Evolutionary conservation across 2,797 vertebrate genomes (phyloP).

Genomic region (Pantherophis alleghaniensis): DNA sequence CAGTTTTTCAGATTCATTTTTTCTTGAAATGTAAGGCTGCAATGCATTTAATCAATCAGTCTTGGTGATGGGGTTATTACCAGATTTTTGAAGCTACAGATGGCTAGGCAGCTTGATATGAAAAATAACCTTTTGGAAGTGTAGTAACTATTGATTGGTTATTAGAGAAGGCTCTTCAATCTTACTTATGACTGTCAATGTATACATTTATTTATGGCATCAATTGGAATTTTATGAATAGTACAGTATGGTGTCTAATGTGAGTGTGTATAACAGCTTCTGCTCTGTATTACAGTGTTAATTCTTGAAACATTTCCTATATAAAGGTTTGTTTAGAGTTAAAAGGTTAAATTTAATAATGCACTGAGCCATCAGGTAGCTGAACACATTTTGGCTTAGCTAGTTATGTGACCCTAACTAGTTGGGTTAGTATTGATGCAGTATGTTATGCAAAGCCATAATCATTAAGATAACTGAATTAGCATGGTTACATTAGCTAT

Average conservation of each 20-base stretch:
- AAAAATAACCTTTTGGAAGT: neutral
- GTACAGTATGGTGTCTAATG: neutral
- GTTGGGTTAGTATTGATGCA: neutral
- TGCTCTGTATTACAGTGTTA: neutral
- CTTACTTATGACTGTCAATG: conserved; percentile 1
- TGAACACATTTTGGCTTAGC: neutral
- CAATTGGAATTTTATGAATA: neutral
- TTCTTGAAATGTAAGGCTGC: neutral
- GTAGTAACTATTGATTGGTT: neutral
- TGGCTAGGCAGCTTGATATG: neutral
- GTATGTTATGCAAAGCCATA: neutral
- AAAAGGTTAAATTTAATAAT: neutral
- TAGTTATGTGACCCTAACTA: neutral
- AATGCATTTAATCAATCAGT: neutral
- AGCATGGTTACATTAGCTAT: neutral
- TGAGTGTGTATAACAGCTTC: neutral
- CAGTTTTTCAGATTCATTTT: neutral
- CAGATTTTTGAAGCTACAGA: neutral
- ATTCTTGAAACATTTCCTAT: neutral
- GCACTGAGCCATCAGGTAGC: neutral
- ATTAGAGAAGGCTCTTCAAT: conserved; percentile 13
- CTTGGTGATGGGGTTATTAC: neutral
- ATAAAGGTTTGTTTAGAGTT: neutral
- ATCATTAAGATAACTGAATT: neutral
- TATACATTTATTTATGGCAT: conserved; percentile 5